phyloP scores from a whole-genome alignment of 1,140 invertebrate genomes.

The Octopus bimaculoides region DNA sequence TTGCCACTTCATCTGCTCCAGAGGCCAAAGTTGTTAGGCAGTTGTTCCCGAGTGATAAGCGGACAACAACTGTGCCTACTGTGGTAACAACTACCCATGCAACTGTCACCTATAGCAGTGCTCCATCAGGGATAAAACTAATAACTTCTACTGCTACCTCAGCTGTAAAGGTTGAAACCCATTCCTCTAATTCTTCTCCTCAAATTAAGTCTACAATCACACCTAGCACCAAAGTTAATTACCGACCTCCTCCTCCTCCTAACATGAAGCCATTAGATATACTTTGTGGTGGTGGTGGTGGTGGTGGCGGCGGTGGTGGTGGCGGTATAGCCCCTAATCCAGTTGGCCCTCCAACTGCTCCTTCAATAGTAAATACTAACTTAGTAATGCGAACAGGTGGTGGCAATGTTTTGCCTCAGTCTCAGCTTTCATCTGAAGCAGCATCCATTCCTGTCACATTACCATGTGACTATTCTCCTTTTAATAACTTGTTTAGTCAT shows the following conservation, averaged over 20 bases:
- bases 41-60: slow-evolving; percentile 64
- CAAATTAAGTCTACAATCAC: not conserved
- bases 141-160: slow-evolving; percentile 6
- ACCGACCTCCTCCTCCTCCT: not conserved
- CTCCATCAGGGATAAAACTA: slow-evolving; percentile 21
- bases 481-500: slow-evolving; percentile 71
- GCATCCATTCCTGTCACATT: slow-evolving; percentile 21
- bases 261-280: slow-evolving; percentile 19
- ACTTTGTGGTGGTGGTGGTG: not conserved
- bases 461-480: slow-evolving; percentile 71
- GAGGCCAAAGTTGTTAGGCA: slow-evolving; percentile 57
- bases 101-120: slow-evolving; percentile 24
- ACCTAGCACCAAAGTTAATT: no score
- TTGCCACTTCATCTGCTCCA: not conserved
- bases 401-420: slow-evolving; percentile 12
- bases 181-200: not conserved
- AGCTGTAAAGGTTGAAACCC: not conserved
- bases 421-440: slow-evolving; percentile 5
- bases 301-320: no score
- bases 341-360: slow-evolving; percentile 13
- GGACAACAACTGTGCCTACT: not conserved
- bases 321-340: not conserved
- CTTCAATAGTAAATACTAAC: not conserved
- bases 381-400: not conserved
- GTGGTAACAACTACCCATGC: slow-evolving; percentile 25